Base-by-base conservation (phyloP, 1,140 invertebrate genomes). In the Aphaenogaster floridana region DNA sequence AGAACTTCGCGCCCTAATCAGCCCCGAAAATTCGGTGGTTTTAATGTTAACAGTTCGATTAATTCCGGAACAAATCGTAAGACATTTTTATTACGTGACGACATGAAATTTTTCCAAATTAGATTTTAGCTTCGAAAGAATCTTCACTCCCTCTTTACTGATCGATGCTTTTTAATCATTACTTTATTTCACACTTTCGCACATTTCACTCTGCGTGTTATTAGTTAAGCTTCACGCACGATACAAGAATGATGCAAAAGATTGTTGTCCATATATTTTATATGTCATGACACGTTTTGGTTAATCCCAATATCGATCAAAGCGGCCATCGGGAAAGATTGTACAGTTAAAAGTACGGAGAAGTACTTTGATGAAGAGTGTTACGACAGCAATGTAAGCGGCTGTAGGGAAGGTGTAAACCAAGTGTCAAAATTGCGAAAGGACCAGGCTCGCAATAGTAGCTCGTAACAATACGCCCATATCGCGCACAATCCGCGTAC, bases 361-460 rank as follows among this genome's bases (percentile, higher is more conserved):
- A 28, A 28, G 9, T 59, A 28, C 39, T 39, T 15, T 48, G 34
- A 48, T 36, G 13, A 45, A 39, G 13, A 63, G 28, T 74, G 39
- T 21, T 57, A 39, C 17, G 42, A 45, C 17, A 34, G 64, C 11
- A 39, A 28, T 69, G 36, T 45, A 36, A 34, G 36, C 36, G 28
- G 28, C 28, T 17, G 15, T 36, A 45, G 42, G 17, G 13, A 50
- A 28, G 9, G 21, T 15, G 11, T 34, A 28, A 71, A 48, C 28
- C 39, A 61, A 48, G 28, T 50, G 69, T 74, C 66, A 61, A 83
- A 74, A 69, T 45, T 84, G 54, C 54, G 80, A 61, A 76, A 50
- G 69, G 80, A 76, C 80, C 80, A 84, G 80, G 17, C 28, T 74
- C 80, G 80, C 80, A 48, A 83, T 71, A 81, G 79, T 81, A 83